Evolutionary conservation across 1,140 invertebrate genomes (phyloP).

Genomic region (Hyposmocoma kahamanoa): DNA sequence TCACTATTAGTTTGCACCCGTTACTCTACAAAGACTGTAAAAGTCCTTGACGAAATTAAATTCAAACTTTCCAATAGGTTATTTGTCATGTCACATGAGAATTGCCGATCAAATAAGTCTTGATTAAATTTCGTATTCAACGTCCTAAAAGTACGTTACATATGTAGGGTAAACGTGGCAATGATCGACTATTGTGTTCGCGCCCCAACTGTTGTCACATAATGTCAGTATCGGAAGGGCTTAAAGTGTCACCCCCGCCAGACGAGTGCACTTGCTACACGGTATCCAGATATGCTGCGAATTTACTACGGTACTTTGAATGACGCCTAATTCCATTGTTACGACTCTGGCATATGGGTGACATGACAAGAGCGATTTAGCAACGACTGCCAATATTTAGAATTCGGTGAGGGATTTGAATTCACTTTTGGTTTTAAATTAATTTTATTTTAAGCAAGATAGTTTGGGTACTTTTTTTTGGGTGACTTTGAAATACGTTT

Average conservation of each 20-base stretch:
- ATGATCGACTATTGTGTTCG: slow-evolving; percentile 56
- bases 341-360: slow-evolving; percentile 54
- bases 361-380: slow-evolving; percentile 57
- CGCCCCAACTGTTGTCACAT: slow-evolving; percentile 48
- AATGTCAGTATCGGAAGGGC: slow-evolving; percentile 65
- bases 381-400: slow-evolving; percentile 51
- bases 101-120: slow-evolving; percentile 13
- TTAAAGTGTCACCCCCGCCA: slow-evolving; percentile 63
- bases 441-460: too few species aligned
- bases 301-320: slow-evolving; percentile 64
- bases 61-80: background rate
- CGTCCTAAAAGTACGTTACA: slow-evolving; percentile 28
- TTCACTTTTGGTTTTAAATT: too few species aligned
- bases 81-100: background rate
- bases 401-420: background rate
- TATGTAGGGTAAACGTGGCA: slow-evolving; percentile 45
- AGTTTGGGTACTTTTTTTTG: too few species aligned
- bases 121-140: slow-evolving; percentile 19
- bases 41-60: background rate
- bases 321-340: slow-evolving; percentile 71
- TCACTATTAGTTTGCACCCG: too few species aligned
- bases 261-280: slow-evolving; percentile 64
- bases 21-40: too few species aligned
- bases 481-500: too few species aligned
- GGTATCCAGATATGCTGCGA: slow-evolving; percentile 61